These are phyloP conservation scores for Hippoglossus stenolepis DNA, from an alignment of 2,113 vertebrate species.

Conservation along the genomic window DNA sequence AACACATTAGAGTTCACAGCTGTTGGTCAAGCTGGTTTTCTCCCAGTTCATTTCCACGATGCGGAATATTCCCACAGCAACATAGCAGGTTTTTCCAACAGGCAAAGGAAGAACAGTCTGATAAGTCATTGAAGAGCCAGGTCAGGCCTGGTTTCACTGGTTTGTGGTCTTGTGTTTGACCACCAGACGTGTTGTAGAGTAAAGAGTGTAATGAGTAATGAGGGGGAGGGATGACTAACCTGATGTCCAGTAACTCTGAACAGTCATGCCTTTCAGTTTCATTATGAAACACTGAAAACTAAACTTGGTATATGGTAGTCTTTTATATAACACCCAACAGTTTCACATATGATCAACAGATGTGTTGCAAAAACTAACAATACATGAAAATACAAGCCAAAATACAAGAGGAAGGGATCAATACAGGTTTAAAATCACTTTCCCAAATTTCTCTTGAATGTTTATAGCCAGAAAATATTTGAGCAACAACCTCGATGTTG, in stretches of 20 bases:
- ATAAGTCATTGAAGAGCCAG: not conserved
- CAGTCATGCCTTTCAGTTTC: not conserved
- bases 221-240: not conserved
- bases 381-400: not conserved
- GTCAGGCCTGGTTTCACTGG: too few relatives aligned
- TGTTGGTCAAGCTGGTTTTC: slow-evolving; percentile 51
- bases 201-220: not conserved
- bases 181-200: not conserved
- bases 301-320: not conserved
- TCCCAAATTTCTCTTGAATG: not conserved
- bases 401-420: not conserved
- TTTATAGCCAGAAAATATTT: too few relatives aligned
- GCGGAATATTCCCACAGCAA: slow-evolving; percentile 37
- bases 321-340: not conserved
- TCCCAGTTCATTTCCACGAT: slow-evolving; percentile 9
- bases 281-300: not conserved
- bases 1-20: slow-evolving; percentile 60
- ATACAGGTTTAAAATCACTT: not conserved
- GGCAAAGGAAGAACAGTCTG: slow-evolving; percentile 14
- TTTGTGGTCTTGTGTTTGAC: not conserved
- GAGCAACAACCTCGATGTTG: too few relatives aligned
- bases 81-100: slow-evolving; percentile 36
- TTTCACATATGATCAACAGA: not conserved
- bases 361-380: not conserved
- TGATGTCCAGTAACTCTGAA: not conserved